These are phyloP conservation scores for Microcebus ravelobensis DNA, from an alignment of 2,113 vertebrate genomes.

Conservation along the genomic window DNA sequence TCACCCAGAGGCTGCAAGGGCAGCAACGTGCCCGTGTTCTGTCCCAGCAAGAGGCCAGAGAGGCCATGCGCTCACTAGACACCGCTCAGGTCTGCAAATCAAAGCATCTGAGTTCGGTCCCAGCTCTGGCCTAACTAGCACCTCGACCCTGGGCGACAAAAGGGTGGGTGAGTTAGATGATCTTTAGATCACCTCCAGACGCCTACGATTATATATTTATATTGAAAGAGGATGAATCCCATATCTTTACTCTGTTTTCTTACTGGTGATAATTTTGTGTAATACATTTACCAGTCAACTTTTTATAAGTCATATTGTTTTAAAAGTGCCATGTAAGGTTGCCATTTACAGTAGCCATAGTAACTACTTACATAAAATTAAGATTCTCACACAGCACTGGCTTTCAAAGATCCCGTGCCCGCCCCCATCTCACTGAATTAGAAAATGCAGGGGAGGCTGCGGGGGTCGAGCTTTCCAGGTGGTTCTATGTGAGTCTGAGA, in stretches of 20 bases:
- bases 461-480: not conserved
- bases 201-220: not conserved
- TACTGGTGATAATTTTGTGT: not conserved
- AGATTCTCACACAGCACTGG: not conserved
- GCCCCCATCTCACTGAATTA: too few species aligned
- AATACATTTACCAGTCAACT: not conserved
- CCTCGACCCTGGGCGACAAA: accelerated
- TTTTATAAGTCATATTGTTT: not conserved
- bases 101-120: not conserved
- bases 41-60: not conserved
- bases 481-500: not conserved
- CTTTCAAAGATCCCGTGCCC: not conserved
- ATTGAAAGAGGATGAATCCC: not conserved
- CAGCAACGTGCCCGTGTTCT: not conserved
- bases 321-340: not conserved
- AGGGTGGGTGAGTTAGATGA: not conserved
- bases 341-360: not conserved
- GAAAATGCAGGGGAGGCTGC: not conserved
- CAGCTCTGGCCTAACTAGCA: not conserved
- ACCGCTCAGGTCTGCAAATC: not conserved
- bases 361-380: not conserved
- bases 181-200: not conserved
- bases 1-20: not conserved
- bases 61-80: not conserved
- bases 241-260: not conserved